Conservation (phyloP, 2,888 invertebrate genomes). For the Drosophila paracracens region DNA sequence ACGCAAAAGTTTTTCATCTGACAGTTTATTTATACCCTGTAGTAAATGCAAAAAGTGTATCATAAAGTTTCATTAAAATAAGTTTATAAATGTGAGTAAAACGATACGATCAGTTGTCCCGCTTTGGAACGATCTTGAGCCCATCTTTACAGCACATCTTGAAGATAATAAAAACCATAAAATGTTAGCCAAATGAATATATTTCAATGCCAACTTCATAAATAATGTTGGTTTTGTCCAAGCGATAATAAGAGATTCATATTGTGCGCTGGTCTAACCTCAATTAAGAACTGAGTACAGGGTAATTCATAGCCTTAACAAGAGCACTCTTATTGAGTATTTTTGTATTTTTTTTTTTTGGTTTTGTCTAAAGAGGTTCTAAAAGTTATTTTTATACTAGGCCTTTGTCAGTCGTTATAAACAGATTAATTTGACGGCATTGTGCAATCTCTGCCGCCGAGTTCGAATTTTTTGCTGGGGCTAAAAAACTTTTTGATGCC, state of each 20-base stretch:
- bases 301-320: not conserved
- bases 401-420: slow-evolving; percentile 69
- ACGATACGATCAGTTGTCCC: not conserved
- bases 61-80: not conserved
- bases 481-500: slow-evolving; percentile 68
- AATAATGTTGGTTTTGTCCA: not conserved
- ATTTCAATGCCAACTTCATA: accelerated
- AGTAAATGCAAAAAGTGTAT: not conserved
- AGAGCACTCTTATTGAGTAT: not conserved
- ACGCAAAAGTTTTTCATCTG: slow-evolving; percentile 54
- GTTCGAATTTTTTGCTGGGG: slow-evolving; percentile 52
- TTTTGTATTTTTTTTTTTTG: not conserved
- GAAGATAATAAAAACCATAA: not conserved
- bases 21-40: slow-evolving; percentile 12
- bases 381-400: slow-evolving; percentile 54
- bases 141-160: not conserved
- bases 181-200: not conserved
- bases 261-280: not conserved
- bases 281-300: not conserved
- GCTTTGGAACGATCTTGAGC: not conserved
- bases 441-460: slow-evolving; percentile 66
- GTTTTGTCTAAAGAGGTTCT: slow-evolving; percentile 51
- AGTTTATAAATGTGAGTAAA: not conserved
- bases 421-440: slow-evolving; percentile 77
- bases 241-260: not conserved